Conservation (phyloP, 2,888 invertebrate genomes). For the Rutpela maculata region DNA sequence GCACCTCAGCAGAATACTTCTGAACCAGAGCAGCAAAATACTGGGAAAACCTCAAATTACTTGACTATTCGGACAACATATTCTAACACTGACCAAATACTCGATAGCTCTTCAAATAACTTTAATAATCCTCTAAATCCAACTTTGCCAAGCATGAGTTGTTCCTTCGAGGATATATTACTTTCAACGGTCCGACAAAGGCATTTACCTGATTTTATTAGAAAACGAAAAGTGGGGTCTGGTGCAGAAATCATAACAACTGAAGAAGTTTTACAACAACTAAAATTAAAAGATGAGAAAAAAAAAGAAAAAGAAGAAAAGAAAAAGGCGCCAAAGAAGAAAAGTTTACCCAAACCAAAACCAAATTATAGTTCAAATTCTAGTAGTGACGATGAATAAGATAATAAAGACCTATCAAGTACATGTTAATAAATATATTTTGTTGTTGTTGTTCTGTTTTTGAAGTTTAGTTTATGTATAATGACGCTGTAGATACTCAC, state of each 20-base stretch:
- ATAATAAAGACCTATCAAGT: no score
- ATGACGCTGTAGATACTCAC: no score
- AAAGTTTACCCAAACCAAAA: no score
- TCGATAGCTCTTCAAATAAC: not conserved
- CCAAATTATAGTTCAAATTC: no score
- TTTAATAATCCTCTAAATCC: not conserved
- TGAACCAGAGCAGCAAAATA: not conserved
- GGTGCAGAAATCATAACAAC: not conserved
- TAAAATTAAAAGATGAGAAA: not conserved
- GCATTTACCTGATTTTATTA: no score
- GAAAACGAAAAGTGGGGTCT: not conserved
- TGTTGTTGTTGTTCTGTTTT: no score
- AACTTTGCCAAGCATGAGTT: not conserved
- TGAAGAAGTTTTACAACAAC: conserved; percentile 13
- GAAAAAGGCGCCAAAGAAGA: no score
- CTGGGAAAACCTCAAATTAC: not conserved
- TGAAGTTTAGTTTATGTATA: no score
- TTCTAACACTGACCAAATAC: not conserved
- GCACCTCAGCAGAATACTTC: not conserved
- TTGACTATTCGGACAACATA: not conserved
- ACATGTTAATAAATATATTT: no score
- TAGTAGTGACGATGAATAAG: no score
- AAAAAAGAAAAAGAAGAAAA: no score
- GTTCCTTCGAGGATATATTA: not conserved
- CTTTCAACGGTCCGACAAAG: conserved; percentile 1